Evolutionary conservation across 2,888 invertebrate species (phyloP).

Genomic region (Opisthograptis luteolata): DNA sequence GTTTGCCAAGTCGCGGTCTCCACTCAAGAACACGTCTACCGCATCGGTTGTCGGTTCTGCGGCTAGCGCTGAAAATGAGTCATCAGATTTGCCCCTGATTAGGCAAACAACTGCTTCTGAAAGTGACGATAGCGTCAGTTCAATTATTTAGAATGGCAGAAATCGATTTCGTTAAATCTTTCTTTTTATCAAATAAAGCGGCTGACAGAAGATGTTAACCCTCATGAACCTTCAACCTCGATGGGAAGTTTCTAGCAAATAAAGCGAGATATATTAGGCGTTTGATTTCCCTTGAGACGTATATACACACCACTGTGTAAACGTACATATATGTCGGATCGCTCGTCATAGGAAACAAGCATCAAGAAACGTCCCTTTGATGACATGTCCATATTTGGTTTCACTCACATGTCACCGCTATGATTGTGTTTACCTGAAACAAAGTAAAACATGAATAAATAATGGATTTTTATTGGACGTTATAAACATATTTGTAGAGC

Average conservation of each 20-base stretch:
- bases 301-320: conserved; percentile 5
- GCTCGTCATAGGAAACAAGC: conserved; percentile 8
- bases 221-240: neutral
- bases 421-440: conserved; percentile 18
- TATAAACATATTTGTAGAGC: too few species aligned
- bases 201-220: neutral
- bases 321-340: conserved; percentile 8
- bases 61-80: too few species aligned
- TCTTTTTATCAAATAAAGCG: too few species aligned
- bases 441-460: conserved; percentile 7
- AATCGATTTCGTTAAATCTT: too few species aligned
- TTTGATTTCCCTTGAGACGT: conserved; percentile 21
- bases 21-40: too few species aligned
- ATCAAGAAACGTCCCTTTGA: conserved; percentile 16
- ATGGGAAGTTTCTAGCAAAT: neutral
- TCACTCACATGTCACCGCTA: neutral
- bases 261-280: conserved; percentile 16
- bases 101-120: too few species aligned
- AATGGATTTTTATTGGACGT: neutral
- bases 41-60: too few species aligned
- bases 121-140: too few species aligned
- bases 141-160: too few species aligned
- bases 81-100: too few species aligned
- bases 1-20: too few species aligned
- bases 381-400: conserved; percentile 6